Evolutionary conservation across 2,797 vertebrate genomes (phyloP).

Genomic region (Miichthys miiuy): DNA sequence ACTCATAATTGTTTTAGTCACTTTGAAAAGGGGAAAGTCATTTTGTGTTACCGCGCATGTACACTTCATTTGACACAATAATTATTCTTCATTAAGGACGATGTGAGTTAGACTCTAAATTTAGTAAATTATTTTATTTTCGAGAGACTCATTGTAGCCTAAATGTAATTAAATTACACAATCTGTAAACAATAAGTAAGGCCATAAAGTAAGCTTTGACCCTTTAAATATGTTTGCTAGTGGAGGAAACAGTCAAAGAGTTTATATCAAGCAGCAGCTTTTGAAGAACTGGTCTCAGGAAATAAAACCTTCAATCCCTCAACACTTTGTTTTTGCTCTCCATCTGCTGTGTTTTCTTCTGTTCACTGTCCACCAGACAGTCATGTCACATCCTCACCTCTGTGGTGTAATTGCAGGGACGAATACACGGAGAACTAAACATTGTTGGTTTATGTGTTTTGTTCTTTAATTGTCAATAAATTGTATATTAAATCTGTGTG

Average conservation of each 20-base stretch:
- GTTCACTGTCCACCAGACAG: not conserved
- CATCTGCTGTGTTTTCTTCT: not conserved
- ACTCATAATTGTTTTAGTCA: not conserved
- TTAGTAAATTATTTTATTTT: not conserved
- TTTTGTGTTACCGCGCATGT: not conserved
- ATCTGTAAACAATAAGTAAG: not conserved
- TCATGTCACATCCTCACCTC: constrained; percentile 25
- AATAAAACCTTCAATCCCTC: constrained; percentile 55
- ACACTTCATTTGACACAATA: constrained; percentile 3
- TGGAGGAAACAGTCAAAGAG: constrained; percentile 16
- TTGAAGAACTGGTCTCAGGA: constrained; percentile 72
- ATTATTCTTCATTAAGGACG: not conserved
- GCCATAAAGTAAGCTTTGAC: constrained; percentile 18
- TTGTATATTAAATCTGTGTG: constrained; percentile 30
- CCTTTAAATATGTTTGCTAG: not conserved
- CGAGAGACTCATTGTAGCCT: not conserved
- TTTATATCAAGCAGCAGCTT: constrained; percentile 39
- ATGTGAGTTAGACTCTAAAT: not conserved
- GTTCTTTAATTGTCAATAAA: constrained; percentile 47
- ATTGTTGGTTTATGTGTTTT: constrained; percentile 27
- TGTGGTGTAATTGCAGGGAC: constrained; percentile 57
- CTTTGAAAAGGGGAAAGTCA: constrained; percentile 11
- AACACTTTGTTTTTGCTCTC: constrained; percentile 26
- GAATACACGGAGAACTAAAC: constrained; percentile 32
- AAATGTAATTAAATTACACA: not conserved